Evolutionary conservation across 2,113 vertebrate genomes (phyloP).

Genomic region (Sphyrna mokarran): DNA sequence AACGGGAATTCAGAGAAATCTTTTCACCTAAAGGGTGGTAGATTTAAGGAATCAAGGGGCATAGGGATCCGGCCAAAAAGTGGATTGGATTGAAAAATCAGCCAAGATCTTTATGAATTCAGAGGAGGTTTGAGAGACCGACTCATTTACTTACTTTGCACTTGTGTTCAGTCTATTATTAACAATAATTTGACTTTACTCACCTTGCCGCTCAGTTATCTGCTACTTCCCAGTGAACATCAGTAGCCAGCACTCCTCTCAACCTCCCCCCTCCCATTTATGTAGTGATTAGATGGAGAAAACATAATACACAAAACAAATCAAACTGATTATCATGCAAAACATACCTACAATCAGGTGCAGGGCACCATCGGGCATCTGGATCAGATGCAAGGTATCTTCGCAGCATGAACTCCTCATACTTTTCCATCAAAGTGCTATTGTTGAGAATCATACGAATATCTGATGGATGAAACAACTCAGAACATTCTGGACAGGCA

Average conservation of each 20-base stretch:
- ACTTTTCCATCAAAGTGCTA: constrained; percentile 61
- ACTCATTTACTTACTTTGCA: background rate
- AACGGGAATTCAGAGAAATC: background rate
- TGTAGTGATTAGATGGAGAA: background rate
- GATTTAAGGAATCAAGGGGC: background rate
- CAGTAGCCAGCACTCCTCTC: too few relatives aligned
- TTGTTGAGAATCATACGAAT: constrained; percentile 65
- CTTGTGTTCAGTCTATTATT: background rate
- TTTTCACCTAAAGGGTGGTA: background rate
- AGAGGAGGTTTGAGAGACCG: too few relatives aligned
- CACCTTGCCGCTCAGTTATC: background rate
- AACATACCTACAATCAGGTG: constrained; percentile 70
- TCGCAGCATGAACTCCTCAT: constrained; percentile 70
- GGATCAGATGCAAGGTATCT: constrained; percentile 68
- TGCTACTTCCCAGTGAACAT: background rate
- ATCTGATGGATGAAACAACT: constrained; percentile 53
- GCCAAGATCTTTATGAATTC: too few relatives aligned
- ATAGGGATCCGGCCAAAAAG: background rate
- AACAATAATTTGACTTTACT: background rate
- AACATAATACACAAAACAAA: background rate
- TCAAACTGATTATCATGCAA: rapidly evolving
- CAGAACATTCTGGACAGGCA: constrained; percentile 69
- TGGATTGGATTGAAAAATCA: background rate
- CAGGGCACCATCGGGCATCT: constrained; percentile 72
- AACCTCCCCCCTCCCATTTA: background rate